Base-by-base conservation (phyloP, 37 sponge, comb jelly and placozoan genomes). In the Theonella swinhoei region DNA sequence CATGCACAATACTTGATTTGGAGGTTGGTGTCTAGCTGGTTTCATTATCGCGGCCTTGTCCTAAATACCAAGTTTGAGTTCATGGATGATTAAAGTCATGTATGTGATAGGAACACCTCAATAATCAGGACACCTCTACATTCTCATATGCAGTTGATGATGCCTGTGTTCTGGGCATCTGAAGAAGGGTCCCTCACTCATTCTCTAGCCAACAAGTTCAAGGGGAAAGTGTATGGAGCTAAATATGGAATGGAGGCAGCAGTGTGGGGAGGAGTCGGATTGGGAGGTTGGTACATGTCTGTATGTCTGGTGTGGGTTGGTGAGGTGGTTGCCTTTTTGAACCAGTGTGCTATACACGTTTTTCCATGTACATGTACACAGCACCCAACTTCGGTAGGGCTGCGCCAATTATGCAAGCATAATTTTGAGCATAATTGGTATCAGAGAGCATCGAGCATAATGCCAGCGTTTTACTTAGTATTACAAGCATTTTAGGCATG, bases 161-260 rank as follows among this genome's bases (percentile, higher is more conserved):
- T 92, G 61, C 93, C 93, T 1, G 78, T 92, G 70, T 85, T 84
- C 35, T 92, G 76, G 43, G 89, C 74, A 14, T 39, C 71, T 61
- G 85, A 94, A 70, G 61, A 66, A 62, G 94, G 90, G 0, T 41
- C 19, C 9, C 66, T 90, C 31, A 78, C 90, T 17, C 7, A 38
- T 4, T 39, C 36, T 23, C 61, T 83, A 19, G 94, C 90, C 28
- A 71, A 64, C 8, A 77, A 86, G 42, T 90, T 94, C 72, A 94
- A 84, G 73, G 32, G 29, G 34, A 47, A 76, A 28, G 79, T 89
- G 62, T 88, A 81, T 34, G 39, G 24, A 24, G 42, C 65, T 29
- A 73, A 78, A 32, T 39, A 81, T 43, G 81, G 82, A 23, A 39
- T 83, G 23, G 37, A 47, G 0, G 59, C 62, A 9, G 69, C 37